Conservation (phyloP, 2,888 invertebrate species). For the Drosophila percnosoma region DNA sequence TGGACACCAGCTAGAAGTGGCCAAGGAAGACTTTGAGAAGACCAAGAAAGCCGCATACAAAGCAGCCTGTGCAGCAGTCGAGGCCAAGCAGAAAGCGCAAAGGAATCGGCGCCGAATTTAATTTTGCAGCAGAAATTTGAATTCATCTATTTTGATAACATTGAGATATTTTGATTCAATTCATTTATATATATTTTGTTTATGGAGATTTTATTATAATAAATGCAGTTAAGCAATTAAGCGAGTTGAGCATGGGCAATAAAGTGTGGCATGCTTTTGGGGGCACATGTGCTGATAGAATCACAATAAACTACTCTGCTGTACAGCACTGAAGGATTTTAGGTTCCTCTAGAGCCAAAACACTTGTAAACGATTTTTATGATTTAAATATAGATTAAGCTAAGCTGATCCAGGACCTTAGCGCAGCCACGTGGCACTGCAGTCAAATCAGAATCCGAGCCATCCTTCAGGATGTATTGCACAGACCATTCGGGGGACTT, state of each 20-base stretch:
- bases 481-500: background rate
- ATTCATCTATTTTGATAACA: background rate
- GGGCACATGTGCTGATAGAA: background rate
- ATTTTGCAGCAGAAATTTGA: background rate
- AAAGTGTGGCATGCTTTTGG: background rate
- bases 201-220: background rate
- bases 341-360: background rate
- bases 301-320: background rate
- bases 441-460: background rate
- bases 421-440: background rate
- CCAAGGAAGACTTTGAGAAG: slow-evolving; percentile 88
- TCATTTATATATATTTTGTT: background rate
- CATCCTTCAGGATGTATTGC: background rate
- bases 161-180: background rate
- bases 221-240: background rate
- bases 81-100: slow-evolving; percentile 87
- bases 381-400: background rate
- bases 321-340: background rate
- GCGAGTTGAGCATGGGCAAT: background rate
- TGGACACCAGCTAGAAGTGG: slow-evolving; percentile 87
- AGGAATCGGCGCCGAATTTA: slow-evolving; percentile 25
- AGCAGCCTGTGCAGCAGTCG: slow-evolving; percentile 89
- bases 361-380: background rate
- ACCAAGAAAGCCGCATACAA: slow-evolving; percentile 90
- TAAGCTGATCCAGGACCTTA: too few relatives aligned